Evolutionary conservation across 2,113 vertebrate species (phyloP).

Genomic region (Elephas maximus): DNA sequence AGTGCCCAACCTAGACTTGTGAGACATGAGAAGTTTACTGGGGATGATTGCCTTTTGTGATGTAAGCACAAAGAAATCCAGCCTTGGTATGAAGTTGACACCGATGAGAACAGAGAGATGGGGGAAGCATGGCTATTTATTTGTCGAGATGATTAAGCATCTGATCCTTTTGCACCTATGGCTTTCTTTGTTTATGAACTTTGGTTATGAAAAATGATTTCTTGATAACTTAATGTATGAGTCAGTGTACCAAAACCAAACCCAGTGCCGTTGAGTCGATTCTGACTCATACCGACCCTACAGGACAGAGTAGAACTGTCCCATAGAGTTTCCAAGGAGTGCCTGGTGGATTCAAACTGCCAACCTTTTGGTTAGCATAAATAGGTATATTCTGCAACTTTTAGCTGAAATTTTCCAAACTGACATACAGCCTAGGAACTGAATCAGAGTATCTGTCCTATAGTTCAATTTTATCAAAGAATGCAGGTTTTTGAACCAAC

Average conservation of each 20-base stretch:
- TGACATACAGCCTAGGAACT: neutral
- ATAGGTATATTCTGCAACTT: neutral
- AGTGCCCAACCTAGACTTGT: neutral
- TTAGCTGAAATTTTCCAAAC: neutral
- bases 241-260: no score
- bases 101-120: neutral
- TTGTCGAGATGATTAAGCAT: neutral
- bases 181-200: neutral
- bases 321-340: no score
- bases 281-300: no score
- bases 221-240: neutral
- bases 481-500: neutral
- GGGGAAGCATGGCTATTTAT: neutral
- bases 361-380: neutral
- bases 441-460: neutral
- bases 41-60: neutral
- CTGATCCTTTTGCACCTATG: neutral
- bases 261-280: no score
- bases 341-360: no score
- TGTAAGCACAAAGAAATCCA: neutral
- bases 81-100: neutral
- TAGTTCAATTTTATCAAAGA: conserved; percentile 6
- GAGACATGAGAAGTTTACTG: neutral
- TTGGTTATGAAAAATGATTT: neutral
- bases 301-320: no score